These are phyloP conservation scores for Probaryconus sp. DNA, from an alignment of 1,140 invertebrate genomes.

Conservation along the genomic window DNA sequence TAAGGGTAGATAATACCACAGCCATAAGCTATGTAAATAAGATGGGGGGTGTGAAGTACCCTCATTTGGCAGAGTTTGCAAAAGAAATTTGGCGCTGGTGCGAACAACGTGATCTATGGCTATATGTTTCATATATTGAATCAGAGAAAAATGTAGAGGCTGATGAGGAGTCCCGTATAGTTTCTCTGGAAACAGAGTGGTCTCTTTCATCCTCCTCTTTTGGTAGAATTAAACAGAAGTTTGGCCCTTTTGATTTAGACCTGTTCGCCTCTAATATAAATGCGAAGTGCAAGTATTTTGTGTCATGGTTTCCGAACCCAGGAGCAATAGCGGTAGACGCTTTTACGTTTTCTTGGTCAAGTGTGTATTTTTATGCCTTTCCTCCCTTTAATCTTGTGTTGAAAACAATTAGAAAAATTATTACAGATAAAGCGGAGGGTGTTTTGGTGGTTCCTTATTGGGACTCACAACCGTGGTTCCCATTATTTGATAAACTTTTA, in stretches of 20 bases:
- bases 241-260: background rate
- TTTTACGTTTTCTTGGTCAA: slow-evolving; percentile 23
- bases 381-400: slow-evolving; percentile 42
- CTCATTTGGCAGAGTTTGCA: slow-evolving; percentile 11
- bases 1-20: slow-evolving; percentile 45
- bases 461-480: slow-evolving; percentile 35
- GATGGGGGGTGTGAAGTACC: slow-evolving; percentile 34
- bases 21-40: slow-evolving; percentile 39
- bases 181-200: slow-evolving; percentile 55
- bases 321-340: background rate
- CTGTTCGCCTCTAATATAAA: slow-evolving; percentile 6
- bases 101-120: slow-evolving; percentile 37
- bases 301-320: background rate
- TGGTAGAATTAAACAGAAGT: slow-evolving; percentile 2
- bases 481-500: slow-evolving; percentile 27
- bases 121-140: slow-evolving; percentile 52
- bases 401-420: slow-evolving; percentile 11
- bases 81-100: slow-evolving; percentile 51
- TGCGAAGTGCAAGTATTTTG: background rate
- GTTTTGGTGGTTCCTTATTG: slow-evolving; percentile 59
- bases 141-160: slow-evolving; percentile 46
- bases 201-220: background rate
- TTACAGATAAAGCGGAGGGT: slow-evolving; percentile 30
- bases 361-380: slow-evolving; percentile 40
- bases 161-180: slow-evolving; percentile 48